Percentiles rank a stretch among this genome's conserved stretches.
phyloP scores from a whole-genome alignment of 2,888 invertebrate genomes.

The Bedellia somnulentella region DNA sequence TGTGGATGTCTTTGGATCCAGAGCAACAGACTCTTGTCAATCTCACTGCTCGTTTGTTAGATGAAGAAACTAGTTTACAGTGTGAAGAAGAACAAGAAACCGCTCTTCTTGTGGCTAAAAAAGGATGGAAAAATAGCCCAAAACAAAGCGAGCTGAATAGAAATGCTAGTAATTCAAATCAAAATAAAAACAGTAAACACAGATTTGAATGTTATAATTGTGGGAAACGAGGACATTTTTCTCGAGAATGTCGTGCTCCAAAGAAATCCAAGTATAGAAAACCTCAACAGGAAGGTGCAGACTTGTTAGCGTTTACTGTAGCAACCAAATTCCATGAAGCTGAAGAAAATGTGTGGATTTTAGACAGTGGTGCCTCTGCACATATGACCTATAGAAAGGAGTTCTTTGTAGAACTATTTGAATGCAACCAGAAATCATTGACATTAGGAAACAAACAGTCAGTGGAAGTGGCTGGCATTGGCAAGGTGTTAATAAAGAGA shows the following conservation, averaged over 20 bases:
- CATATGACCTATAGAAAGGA: too few relatives aligned
- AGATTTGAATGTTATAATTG: too few relatives aligned
- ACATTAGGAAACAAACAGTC: too few relatives aligned
- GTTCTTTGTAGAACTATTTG: too few relatives aligned
- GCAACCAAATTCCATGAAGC: neutral
- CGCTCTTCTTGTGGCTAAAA: slow-evolving; percentile 1
- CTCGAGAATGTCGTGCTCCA: too few relatives aligned
- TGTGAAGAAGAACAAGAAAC: slow-evolving; percentile 3
- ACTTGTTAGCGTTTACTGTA: slow-evolving; percentile 3
- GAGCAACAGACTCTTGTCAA: slow-evolving; percentile 6
- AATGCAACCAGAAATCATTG: too few relatives aligned
- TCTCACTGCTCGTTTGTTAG: slow-evolving; percentile 13
- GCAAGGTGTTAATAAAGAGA: too few relatives aligned
- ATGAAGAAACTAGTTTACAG: slow-evolving; percentile 12
- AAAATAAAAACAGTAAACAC: neutral
- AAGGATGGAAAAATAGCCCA: too few relatives aligned
- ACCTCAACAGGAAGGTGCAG: too few relatives aligned
- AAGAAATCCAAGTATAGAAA: slow-evolving; percentile 1
- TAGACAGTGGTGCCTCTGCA: slow-evolving; percentile 5
- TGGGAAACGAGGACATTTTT: too few relatives aligned
- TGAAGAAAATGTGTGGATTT: slow-evolving; percentile 2
- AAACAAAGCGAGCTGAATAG: neutral
- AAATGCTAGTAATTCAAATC: neutral
- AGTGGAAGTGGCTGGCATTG: too few relatives aligned
- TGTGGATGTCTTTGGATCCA: slow-evolving; percentile 7